Evolutionary conservation across 2,888 invertebrate species (phyloP).

Genomic region (Meandrusa payeni): DNA sequence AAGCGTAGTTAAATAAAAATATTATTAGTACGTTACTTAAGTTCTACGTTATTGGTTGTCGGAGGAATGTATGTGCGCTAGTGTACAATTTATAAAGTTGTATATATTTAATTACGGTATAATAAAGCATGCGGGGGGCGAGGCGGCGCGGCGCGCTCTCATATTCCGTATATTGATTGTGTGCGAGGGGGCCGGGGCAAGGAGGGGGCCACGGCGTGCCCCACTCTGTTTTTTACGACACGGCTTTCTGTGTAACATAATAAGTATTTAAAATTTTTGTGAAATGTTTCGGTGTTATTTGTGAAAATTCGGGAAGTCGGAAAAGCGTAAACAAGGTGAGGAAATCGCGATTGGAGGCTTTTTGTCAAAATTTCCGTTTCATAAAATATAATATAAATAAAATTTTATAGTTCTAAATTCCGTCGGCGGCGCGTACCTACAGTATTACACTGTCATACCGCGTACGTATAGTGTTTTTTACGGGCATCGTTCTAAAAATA

Average conservation of each 20-base stretch:
- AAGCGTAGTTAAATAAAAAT: constrained; percentile 17
- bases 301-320: constrained; percentile 75
- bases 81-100: constrained; percentile 73
- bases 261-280: constrained; percentile 79
- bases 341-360: constrained; percentile 53
- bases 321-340: constrained; percentile 74
- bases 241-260: constrained; percentile 82
- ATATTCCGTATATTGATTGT: constrained; percentile 82
- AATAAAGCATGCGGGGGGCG: constrained; percentile 80
- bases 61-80: constrained; percentile 54
- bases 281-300: constrained; percentile 80
- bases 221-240: constrained; percentile 82
- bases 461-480: constrained; percentile 82
- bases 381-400: constrained; percentile 66
- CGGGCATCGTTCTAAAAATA: constrained; percentile 82
- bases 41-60: constrained; percentile 30
- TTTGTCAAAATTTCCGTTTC: constrained; percentile 55
- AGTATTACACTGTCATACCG: constrained; percentile 80
- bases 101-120: constrained; percentile 79
- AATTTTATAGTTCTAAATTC: constrained; percentile 75
- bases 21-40: constrained; percentile 26
- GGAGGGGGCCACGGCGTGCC: constrained; percentile 81
- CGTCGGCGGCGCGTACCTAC: constrained; percentile 78
- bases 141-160: constrained; percentile 80
- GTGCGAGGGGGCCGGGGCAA: constrained; percentile 78